phyloP scores from a whole-genome alignment of 2,797 vertebrate species.

The Naso thynnoides region DNA sequence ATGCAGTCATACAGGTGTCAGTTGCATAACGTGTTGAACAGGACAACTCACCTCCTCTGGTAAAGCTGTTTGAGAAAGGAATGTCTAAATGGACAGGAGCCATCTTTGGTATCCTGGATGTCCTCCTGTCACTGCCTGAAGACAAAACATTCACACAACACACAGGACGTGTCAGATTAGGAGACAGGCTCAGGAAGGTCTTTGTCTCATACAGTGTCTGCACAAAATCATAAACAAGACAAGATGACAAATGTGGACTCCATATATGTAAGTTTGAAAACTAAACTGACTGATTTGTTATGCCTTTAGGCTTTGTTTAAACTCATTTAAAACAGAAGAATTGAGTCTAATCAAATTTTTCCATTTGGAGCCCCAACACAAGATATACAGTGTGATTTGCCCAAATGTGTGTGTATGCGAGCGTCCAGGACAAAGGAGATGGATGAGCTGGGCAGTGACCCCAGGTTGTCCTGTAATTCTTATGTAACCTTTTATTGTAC shows the following conservation, averaged over 20 bases:
- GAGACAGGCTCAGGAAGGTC: conserved; percentile 34
- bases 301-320: conserved; percentile 36
- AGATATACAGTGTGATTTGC: conserved; percentile 7
- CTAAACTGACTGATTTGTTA: conserved; percentile 65
- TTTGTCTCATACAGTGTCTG: neutral
- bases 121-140: conserved; percentile 94
- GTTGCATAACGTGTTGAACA: neutral
- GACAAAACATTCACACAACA: conserved; percentile 61
- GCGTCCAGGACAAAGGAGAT: conserved; percentile 73
- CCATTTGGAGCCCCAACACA: conserved; percentile 17
- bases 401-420: neutral
- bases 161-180: conserved; percentile 59
- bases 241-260: conserved; percentile 73
- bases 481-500: conserved; percentile 81
- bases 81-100: conserved; percentile 95
- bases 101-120: conserved; percentile 95
- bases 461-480: conserved; percentile 72
- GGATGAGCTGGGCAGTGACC: conserved; percentile 77
- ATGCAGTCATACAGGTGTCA: neutral
- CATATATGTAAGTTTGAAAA: conserved; percentile 65
- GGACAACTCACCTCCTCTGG: conserved; percentile 92
- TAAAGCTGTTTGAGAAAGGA: conserved; percentile 96
- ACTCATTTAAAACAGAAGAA: conserved; percentile 38
- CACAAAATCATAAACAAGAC: conserved; percentile 17
- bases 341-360: conserved; percentile 31